These are phyloP conservation scores for Lycophotia porphyrea DNA, from an alignment of 2,888 invertebrate species.

Conservation along the genomic window DNA sequence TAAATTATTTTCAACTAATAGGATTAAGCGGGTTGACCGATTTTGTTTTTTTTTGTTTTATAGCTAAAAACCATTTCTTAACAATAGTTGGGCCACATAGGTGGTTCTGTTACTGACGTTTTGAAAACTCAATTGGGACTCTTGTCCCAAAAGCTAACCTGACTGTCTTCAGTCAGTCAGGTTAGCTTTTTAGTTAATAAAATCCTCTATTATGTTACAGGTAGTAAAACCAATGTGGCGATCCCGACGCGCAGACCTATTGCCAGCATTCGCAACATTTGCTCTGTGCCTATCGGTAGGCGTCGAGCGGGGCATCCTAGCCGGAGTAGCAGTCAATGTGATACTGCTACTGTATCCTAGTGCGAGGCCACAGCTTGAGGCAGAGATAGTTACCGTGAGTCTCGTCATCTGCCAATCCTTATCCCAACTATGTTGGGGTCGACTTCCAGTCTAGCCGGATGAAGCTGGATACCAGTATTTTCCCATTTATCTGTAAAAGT, in stretches of 20 bases:
- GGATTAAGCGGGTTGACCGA: too few relatives aligned
- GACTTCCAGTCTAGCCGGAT: neutral
- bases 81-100: too few relatives aligned
- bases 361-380: slow-evolving; percentile 94
- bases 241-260: slow-evolving; percentile 94
- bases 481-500: neutral
- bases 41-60: too few relatives aligned
- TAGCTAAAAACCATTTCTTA: too few relatives aligned
- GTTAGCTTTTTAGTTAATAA: too few relatives aligned
- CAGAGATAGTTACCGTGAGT: slow-evolving; percentile 92
- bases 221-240: slow-evolving; percentile 96
- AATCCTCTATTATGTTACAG: slow-evolving; percentile 69
- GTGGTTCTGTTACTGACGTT: too few relatives aligned
- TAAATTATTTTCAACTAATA: too few relatives aligned
- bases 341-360: slow-evolving; percentile 95
- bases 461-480: neutral
- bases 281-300: slow-evolving; percentile 94
- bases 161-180: too few relatives aligned
- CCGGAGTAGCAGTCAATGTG: slow-evolving; percentile 95
- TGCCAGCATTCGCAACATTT: slow-evolving; percentile 96
- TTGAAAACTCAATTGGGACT: too few relatives aligned
- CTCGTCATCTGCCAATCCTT: neutral
- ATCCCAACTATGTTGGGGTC: too few relatives aligned
- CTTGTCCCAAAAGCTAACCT: too few relatives aligned
- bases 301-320: slow-evolving; percentile 96